A percentile compares a stretch with the other conserved stretches of the same genome.
These are phyloP conservation scores for Lepus oiostolus DNA, from an alignment of 2,797 vertebrate genomes.

Conservation along the genomic window DNA sequence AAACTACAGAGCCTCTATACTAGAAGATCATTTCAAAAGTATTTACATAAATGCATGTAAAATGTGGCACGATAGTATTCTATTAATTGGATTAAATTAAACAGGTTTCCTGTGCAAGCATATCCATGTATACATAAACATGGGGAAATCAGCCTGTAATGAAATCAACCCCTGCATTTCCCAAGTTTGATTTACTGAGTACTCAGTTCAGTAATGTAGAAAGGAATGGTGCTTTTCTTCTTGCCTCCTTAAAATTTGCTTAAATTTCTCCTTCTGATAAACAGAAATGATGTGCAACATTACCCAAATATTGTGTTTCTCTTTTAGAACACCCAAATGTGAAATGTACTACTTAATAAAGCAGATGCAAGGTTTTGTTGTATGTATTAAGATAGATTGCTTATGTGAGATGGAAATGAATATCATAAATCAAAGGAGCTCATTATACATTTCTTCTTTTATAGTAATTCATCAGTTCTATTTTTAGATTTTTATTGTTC, in stretches of 20 bases:
- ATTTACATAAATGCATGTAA: neutral
- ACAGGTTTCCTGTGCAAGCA: neutral
- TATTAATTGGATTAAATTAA: neutral
- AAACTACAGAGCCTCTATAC: neutral
- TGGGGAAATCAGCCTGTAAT: slow-evolving; percentile 15
- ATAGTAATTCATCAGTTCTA: slow-evolving; percentile 80
- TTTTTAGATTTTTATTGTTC: slow-evolving; percentile 69
- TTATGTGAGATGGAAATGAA: slow-evolving; percentile 85
- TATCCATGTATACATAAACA: neutral
- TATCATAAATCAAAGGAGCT: slow-evolving; percentile 86
- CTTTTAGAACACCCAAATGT: slow-evolving; percentile 74
- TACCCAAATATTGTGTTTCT: slow-evolving; percentile 75
- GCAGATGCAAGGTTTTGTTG: slow-evolving; percentile 75
- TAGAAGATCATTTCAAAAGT: neutral
- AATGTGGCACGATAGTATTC: neutral
- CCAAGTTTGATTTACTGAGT: slow-evolving; percentile 11
- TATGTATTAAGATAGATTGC: slow-evolving; percentile 86
- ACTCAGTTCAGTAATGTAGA: slow-evolving; percentile 9
- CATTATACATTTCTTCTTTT: slow-evolving; percentile 80
- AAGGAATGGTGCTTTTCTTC: neutral
- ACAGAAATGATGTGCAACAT: slow-evolving; percentile 77
- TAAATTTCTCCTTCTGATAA: slow-evolving; percentile 76
- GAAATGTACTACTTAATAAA: slow-evolving; percentile 83
- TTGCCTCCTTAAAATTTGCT: slow-evolving; percentile 69
- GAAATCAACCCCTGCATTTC: slow-evolving; percentile 36